Evolutionary conservation across 2,797 vertebrate species (phyloP).

Genomic region (Arctocebus calabarensis): DNA sequence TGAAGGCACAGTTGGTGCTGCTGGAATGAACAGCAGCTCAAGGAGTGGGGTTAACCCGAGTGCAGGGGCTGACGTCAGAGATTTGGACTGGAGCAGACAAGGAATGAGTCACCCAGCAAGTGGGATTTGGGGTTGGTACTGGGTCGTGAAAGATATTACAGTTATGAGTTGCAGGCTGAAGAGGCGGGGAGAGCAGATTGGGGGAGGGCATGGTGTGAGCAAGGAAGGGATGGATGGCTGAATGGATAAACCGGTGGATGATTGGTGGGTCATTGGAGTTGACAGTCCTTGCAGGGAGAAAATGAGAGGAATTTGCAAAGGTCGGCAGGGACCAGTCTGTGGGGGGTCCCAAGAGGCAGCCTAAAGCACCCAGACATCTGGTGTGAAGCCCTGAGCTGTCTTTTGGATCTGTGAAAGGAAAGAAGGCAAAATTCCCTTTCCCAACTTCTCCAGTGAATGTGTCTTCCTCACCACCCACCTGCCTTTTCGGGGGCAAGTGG

Average conservation of each 20-base stretch:
- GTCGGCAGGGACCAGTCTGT: background rate
- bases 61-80: background rate
- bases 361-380: background rate
- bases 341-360: background rate
- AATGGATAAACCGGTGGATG: background rate
- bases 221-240: background rate
- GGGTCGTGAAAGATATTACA: background rate
- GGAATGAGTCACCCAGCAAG: background rate
- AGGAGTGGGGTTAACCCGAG: background rate
- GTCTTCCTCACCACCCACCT: background rate
- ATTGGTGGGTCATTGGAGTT: background rate
- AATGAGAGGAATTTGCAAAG: background rate
- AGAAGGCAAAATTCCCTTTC: background rate
- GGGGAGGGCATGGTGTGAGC: background rate
- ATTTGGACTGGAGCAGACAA: background rate
- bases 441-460: background rate
- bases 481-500: background rate
- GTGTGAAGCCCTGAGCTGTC: background rate
- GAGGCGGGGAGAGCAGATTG: too few relatives aligned
- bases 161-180: background rate
- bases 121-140: conserved; percentile 2
- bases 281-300: background rate
- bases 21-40: background rate
- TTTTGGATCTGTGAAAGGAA: background rate
- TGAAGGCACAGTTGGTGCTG: background rate